Conservation (phyloP, 1,140 invertebrate genomes). For the Galleria mellonella region DNA sequence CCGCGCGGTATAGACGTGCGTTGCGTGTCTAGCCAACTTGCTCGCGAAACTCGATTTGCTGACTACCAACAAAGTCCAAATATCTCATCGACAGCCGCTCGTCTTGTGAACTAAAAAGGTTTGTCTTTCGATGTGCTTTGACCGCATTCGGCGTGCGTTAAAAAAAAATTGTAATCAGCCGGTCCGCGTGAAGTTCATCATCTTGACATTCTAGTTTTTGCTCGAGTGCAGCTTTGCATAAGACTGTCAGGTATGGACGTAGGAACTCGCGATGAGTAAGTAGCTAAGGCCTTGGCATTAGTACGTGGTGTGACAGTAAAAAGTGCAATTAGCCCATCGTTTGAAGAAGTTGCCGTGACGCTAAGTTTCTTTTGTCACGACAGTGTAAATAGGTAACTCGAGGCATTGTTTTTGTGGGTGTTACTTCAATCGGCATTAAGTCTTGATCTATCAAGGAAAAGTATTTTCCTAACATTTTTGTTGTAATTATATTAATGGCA, state of each 20-base stretch:
- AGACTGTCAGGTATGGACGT: constrained; percentile 52
- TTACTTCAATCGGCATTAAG: constrained; percentile 31
- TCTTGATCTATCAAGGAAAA: background rate
- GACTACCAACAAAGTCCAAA: constrained; percentile 31
- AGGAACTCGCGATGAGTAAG: constrained; percentile 62
- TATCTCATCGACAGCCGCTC: constrained; percentile 12
- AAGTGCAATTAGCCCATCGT: constrained; percentile 63
- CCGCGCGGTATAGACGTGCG: constrained; percentile 35
- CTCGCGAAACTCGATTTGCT: constrained; percentile 56
- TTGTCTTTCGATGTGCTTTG: constrained; percentile 45
- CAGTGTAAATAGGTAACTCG: constrained; percentile 37
- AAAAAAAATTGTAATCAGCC: constrained; percentile 31
- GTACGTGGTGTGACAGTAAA: constrained; percentile 61
- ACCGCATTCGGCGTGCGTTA: constrained; percentile 18
- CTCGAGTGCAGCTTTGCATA: constrained; percentile 48
- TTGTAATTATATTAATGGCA: too few species aligned
- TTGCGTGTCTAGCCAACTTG: constrained; percentile 35
- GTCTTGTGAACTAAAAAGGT: constrained; percentile 34
- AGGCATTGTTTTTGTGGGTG: constrained; percentile 61
- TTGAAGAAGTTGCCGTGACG: constrained; percentile 47
- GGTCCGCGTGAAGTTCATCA: constrained; percentile 27
- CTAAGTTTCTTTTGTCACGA: constrained; percentile 64
- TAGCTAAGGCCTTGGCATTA: constrained; percentile 51
- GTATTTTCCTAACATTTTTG: constrained; percentile 10
- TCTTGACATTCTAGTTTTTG: constrained; percentile 53